phyloP scores from a whole-genome alignment of 1,140 invertebrate species.

The Nomia melanderi region DNA sequence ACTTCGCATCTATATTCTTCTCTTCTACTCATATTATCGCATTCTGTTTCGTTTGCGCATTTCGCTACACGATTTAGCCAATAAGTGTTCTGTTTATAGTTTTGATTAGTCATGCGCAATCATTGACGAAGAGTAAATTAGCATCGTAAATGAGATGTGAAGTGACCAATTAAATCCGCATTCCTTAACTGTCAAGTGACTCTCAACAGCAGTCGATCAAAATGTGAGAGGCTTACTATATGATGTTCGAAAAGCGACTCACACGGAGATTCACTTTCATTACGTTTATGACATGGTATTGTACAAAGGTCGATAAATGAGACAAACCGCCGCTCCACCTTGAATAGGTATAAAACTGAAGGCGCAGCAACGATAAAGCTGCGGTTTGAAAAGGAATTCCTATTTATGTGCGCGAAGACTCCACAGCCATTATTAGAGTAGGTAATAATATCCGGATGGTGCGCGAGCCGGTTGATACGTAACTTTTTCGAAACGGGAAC shows the following conservation, averaged over 20 bases:
- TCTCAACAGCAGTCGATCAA: too few relatives aligned
- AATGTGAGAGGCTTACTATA: too few relatives aligned
- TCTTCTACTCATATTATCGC: too few relatives aligned
- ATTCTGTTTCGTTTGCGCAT: too few relatives aligned
- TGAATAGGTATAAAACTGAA: not conserved
- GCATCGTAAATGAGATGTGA: too few relatives aligned
- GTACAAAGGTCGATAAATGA: not conserved
- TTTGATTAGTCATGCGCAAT: too few relatives aligned
- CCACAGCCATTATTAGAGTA: not conserved
- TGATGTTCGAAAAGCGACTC: not conserved
- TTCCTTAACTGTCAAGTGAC: too few relatives aligned
- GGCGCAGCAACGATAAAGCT: not conserved
- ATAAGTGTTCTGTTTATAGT: too few relatives aligned
- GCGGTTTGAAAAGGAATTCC: not conserved
- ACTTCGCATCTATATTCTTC: too few relatives aligned
- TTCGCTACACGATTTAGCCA: too few relatives aligned
- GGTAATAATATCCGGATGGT: not conserved
- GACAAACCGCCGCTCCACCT: not conserved
- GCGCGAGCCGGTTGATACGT: not conserved
- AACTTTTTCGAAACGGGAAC: not conserved
- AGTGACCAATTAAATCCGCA: too few relatives aligned
- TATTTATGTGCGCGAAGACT: not conserved
- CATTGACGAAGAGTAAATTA: too few relatives aligned
- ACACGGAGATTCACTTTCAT: not conserved
- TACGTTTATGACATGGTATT: not conserved